Evolutionary conservation across 2,113 vertebrate genomes (phyloP), one percentile per base, ranked within the genome.

Genomic region (Naja naja): DNA sequence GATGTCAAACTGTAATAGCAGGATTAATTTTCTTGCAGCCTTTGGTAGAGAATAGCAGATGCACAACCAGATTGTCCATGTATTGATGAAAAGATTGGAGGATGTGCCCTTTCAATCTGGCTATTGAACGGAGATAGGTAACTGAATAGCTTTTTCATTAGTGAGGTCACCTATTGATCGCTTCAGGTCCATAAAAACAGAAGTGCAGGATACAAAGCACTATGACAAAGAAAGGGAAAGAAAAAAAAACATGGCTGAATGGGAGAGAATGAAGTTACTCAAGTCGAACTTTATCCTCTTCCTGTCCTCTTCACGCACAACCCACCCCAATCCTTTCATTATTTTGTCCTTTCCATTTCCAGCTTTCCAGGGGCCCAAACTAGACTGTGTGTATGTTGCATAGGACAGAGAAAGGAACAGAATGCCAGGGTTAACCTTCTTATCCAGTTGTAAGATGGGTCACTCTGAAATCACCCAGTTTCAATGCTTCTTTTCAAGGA

Each of bases 91-190:
- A 90, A 89, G 69, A 60, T 52, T 30, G 54, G 81, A 53, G 55
- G 86, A 90, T 53, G 74, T 16, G 89, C 74, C 92, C 92, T 87
- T 90, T 93, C 92, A 90, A 20, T 91, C 89, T 88, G 89, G 39
- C 81, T 91, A 81, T 93, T 88, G 89, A 91, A 88, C 39, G 74
- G 60, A 47, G 60, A 56, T 93, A 86, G 58, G 58, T 55, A 93
- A 93, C 89, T 88, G 89, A 93, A 91, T 88, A 91, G 74, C 89
- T 55, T 91, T 93, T 93, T 93, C 92, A 91, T 91, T 93, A 93
- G 89, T 34, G 45, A 90, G 92, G 92, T 91, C 85, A 91, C 60
- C 89, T 91, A 91, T 88, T 91, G 89, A 93, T 93, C n/a, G 53
- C 55, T 64, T 39, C 20, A 5, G 34, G 53, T 93, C 81, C 39